phyloP scores from a whole-genome alignment of 2,888 invertebrate species.

The Escarpia spicata region DNA sequence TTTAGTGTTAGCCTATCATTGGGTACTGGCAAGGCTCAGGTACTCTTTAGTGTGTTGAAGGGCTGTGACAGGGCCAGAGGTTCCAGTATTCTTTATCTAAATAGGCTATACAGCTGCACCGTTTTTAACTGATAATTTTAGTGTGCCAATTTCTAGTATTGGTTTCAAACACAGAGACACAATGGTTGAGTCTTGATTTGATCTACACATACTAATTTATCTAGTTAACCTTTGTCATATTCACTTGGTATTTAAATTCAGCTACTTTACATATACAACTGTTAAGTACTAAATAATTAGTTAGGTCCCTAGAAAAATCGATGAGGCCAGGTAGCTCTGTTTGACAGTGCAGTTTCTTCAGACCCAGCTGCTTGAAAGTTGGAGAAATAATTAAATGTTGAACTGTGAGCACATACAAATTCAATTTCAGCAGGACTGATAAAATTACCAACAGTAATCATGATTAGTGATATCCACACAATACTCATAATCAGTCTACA shows the following conservation, averaged over 20 bases:
- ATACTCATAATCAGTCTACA: neutral
- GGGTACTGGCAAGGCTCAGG: no score
- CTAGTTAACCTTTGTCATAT: no score
- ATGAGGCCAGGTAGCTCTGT: neutral
- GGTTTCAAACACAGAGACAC: no score
- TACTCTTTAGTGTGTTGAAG: no score
- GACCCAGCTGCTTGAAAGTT: neutral
- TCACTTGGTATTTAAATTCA: neutral
- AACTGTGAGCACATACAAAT: neutral
- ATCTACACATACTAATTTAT: no score
- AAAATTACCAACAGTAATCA: neutral
- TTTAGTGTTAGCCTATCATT: no score
- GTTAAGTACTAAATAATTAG: no score
- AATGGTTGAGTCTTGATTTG: no score
- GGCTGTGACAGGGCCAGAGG: no score
- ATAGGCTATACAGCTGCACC: conserved; percentile 71
- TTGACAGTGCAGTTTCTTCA: neutral
- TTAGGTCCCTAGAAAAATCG: neutral
- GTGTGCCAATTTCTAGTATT: conserved; percentile 84
- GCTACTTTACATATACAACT: neutral
- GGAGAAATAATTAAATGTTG: neutral
- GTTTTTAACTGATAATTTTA: conserved; percentile 80
- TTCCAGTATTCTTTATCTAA: conserved; percentile 39
- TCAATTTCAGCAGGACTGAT: neutral
- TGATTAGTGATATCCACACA: neutral